Conservation (phyloP, 30 jellyfish, hydroid and myxozoan species). For the Calvadosia cruxmelitensis region DNA sequence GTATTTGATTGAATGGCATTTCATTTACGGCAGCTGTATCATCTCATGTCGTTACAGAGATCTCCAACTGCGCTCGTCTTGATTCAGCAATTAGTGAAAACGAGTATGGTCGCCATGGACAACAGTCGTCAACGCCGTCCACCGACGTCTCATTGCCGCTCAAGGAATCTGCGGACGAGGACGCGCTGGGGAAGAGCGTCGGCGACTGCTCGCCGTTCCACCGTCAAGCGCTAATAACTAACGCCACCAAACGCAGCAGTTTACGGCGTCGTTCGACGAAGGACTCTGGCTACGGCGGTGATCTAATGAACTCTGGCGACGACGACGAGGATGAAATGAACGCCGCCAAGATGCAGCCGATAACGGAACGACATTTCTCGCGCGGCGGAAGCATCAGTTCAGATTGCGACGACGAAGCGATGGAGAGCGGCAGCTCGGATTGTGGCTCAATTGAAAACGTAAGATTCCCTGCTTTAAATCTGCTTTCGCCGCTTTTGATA, state of each 20-base stretch:
- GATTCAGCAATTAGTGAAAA: neutral
- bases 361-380: neutral
- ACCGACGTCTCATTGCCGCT: neutral
- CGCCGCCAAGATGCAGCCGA: neutral
- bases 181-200: neutral
- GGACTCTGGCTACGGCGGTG: neutral
- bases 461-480: no score
- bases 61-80: neutral
- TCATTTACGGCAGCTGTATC: no score
- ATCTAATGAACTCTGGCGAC: neutral
- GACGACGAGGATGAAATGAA: neutral
- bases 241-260: neutral
- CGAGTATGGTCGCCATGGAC: neutral
- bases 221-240: neutral
- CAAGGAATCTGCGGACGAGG: neutral
- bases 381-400: neutral
- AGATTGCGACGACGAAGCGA: neutral
- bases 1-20: no score
- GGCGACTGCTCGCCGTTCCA: slow-evolving; percentile 1
- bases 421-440: neutral
- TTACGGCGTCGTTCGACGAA: neutral
- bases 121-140: no score
- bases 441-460: neutral
- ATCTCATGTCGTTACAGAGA: neutral
- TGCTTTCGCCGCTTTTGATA: no score